Percentiles rank a stretch among this genome's conserved stretches.
phyloP scores from a whole-genome alignment of 2,888 invertebrate genomes.

The Drosophila demipolita region DNA sequence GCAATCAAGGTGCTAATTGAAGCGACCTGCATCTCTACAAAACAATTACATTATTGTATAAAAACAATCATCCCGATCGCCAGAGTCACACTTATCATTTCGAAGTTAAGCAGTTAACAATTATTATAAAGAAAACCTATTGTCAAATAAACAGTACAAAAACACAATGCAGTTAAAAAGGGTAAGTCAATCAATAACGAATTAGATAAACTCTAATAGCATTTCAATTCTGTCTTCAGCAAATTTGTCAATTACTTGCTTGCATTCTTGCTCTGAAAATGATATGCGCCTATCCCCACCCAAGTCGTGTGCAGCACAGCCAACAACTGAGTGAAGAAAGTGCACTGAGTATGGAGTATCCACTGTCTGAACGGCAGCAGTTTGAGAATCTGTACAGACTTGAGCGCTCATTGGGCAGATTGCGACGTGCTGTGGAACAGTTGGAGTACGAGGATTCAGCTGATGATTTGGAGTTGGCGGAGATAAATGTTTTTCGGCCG shows the following conservation, averaged over 20 bases:
- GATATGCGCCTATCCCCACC: constrained; percentile 38
- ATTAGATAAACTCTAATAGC: neutral
- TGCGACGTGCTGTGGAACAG: constrained; percentile 59
- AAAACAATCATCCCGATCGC: constrained; percentile 36
- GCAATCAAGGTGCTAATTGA: constrained; percentile 54
- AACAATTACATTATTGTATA: constrained; percentile 56
- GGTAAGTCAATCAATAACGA: constrained; percentile 20
- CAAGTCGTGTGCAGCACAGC: constrained; percentile 14
- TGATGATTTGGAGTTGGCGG: constrained; percentile 82
- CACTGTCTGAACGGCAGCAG: constrained; percentile 3
- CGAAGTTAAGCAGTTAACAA: constrained; percentile 30
- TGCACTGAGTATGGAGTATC: constrained; percentile 9
- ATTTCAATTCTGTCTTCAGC: constrained; percentile 21
- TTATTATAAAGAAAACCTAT: neutral
- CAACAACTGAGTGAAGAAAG: constrained; percentile 35
- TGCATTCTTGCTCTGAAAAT: constrained; percentile 32
- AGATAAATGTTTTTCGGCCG: constrained; percentile 83
- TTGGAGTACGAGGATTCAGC: constrained; percentile 63
- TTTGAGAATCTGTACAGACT: constrained; percentile 47
- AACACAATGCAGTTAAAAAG: constrained; percentile 44
- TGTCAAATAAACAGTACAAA: neutral
- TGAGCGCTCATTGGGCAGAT: constrained; percentile 44
- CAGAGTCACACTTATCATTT: constrained; percentile 46
- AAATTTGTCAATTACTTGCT: constrained; percentile 38
- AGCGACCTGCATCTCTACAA: constrained; percentile 22